Conservation (phyloP, 2,888 invertebrate species). For the Gortyna flavago region DNA sequence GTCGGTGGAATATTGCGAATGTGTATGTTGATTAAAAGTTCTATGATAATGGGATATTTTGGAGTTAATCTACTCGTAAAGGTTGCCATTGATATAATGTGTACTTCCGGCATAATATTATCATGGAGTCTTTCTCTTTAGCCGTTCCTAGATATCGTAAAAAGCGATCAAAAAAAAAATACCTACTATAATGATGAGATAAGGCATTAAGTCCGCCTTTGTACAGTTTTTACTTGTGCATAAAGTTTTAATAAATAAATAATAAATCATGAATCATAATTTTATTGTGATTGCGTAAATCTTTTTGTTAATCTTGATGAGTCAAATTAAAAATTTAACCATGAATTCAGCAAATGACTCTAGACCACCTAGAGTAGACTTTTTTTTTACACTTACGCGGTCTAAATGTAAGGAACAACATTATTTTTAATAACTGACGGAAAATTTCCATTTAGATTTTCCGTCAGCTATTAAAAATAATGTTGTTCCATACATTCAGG, state of each 20-base stretch:
- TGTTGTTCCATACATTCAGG: too few species aligned
- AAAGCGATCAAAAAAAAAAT: neutral
- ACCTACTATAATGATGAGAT: conserved; percentile 7
- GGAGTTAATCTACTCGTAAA: conserved; percentile 18
- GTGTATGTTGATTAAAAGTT: conserved; percentile 37
- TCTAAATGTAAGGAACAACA: too few species aligned
- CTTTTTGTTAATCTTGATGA: conserved; percentile 15
- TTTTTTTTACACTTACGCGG: too few species aligned
- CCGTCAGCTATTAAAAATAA: too few species aligned
- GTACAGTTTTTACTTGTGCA: too few species aligned
- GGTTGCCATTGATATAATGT: conserved; percentile 2
- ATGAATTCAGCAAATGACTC: too few species aligned
- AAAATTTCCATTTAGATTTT: too few species aligned
- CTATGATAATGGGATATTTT: conserved; percentile 26
- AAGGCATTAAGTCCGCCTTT: too few species aligned
- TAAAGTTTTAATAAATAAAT: too few species aligned
- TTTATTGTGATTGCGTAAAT: conserved; percentile 8
- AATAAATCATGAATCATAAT: conserved; percentile 8
- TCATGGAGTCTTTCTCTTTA: neutral
- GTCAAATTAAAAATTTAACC: too few species aligned
- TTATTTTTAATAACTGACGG: too few species aligned
- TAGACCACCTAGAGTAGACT: too few species aligned
- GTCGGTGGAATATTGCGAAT: conserved; percentile 37
- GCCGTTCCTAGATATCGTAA: neutral
- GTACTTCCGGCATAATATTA: neutral